phyloP scores from a whole-genome alignment of 2,113 vertebrate genomes.

The Dipodomys ordii region DNA sequence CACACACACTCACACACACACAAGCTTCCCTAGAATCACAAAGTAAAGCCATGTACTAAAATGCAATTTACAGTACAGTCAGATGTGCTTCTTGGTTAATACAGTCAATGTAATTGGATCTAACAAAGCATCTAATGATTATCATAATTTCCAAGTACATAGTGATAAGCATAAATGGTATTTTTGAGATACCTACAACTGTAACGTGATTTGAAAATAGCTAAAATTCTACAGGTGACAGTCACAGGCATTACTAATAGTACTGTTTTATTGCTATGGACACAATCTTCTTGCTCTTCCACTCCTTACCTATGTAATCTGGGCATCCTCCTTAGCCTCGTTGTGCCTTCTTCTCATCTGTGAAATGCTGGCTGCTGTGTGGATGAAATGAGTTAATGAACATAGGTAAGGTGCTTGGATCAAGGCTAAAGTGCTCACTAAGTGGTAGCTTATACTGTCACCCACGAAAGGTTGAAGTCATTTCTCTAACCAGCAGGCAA shows the following conservation, averaged over 20 bases:
- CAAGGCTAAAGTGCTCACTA: neutral
- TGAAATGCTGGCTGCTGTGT: neutral
- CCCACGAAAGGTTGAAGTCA: neutral
- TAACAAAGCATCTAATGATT: conserved; percentile 48
- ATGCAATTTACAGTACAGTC: conserved; percentile 34
- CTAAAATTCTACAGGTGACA: conserved; percentile 31
- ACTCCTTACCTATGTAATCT: conserved; percentile 26
- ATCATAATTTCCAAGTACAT: conserved; percentile 42
- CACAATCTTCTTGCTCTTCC: neutral
- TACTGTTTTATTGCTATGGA: conserved; percentile 24
- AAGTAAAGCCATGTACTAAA: conserved; percentile 42
- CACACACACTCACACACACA: neutral
- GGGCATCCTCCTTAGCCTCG: neutral
- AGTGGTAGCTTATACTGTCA: neutral
- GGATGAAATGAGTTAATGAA: conserved; percentile 46
- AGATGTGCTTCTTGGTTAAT: conserved; percentile 56
- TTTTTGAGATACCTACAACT: conserved; percentile 58
- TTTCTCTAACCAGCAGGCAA: conserved; percentile 26
- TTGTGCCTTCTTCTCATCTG: conserved; percentile 29
- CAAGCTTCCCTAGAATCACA: conserved; percentile 46
- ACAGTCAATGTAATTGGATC: conserved; percentile 51
- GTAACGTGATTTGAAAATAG: conserved; percentile 46
- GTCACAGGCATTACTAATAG: neutral
- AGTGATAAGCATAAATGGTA: conserved; percentile 34
- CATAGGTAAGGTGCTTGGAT: neutral